Conservation (phyloP, 2,888 invertebrate genomes). For the Drosophila sordidula region DNA sequence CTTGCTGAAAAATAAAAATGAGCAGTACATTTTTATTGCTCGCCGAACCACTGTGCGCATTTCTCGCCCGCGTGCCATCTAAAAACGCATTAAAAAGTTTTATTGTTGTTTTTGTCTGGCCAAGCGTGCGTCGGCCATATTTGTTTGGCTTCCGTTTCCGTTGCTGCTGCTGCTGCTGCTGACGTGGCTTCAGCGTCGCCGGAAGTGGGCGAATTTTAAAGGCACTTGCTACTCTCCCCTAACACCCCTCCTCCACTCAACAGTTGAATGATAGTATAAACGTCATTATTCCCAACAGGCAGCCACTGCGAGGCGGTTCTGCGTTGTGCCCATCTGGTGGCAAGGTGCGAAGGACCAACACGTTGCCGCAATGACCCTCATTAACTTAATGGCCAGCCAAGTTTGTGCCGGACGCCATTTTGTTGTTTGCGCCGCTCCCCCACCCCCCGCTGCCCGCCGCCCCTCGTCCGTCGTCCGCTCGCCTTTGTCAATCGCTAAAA, state of each 20-base stretch:
- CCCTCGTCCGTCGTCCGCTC: not conserved
- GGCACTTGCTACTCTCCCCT: slow-evolving; percentile 10
- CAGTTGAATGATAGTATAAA: slow-evolving; percentile 37
- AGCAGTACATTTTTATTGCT: slow-evolving; percentile 6
- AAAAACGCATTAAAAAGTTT: slow-evolving; percentile 74
- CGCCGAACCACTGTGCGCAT: slow-evolving; percentile 42
- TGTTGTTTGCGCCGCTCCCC: slow-evolving; percentile 22
- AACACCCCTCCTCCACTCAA: not conserved
- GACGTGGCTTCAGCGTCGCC: slow-evolving; percentile 30
- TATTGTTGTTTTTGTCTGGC: slow-evolving; percentile 57
- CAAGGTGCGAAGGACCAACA: slow-evolving; percentile 71
- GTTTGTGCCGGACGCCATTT: slow-evolving; percentile 45
- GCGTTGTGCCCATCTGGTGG: slow-evolving; percentile 27
- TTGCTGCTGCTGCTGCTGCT: slow-evolving; percentile 15
- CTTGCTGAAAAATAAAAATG: not conserved
- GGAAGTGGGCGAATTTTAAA: slow-evolving; percentile 71
- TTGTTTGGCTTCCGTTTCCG: slow-evolving; percentile 77
- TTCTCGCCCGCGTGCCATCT: slow-evolving; percentile 28
- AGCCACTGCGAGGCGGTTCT: slow-evolving; percentile 6
- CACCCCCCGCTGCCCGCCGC: not conserved
- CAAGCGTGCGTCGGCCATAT: slow-evolving; percentile 65
- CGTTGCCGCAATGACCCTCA: slow-evolving; percentile 75
- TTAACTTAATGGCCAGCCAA: slow-evolving; percentile 74
- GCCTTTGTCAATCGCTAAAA: slow-evolving; percentile 45
- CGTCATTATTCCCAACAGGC: slow-evolving; percentile 60